Evolutionary conservation across 2,113 vertebrate species (phyloP), one percentile per base, ranked within the genome.

Genomic region (Pimephales promelas): DNA sequence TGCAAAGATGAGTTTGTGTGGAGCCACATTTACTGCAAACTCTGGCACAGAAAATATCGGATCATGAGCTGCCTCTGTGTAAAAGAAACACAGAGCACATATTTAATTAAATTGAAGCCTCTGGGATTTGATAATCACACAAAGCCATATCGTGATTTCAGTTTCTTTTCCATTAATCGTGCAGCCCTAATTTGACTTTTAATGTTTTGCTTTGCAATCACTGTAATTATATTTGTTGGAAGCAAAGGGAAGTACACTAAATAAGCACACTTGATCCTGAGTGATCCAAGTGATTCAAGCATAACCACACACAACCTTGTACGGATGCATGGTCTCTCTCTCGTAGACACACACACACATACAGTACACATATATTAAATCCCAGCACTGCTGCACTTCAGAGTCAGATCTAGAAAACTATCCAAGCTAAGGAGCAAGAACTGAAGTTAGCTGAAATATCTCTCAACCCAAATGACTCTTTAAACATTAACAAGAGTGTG

Each of bases 381-480:
- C 56, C 56, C 24, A 78, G 75, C 75, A 11, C 14, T 7, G 4
- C n/a, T 61, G 36, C 56, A 78, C 56, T 45, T n/a, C 74, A 28
- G n/a, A 61, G n/a, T 78, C 56, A 78, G 36, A 45, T 75, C 22
- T 22, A 62, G 52, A 70, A 83, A 87, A 84, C 81, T 36, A 83
- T 57, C 47, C 68, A 66, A 61, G 82, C 83, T 81, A 84, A 81
- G 62, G 66, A 59, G 70, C 66, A 52, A 73, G 45, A 62, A 49
- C 49, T 86, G 85, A 84, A 76, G 85, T 74, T 83, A 82, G 70
- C 49, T 76, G 72, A 84, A 87, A 84, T 81, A 81, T 82, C 82
- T 84, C 82, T 80, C 83, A 81, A 76, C 82, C 82, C 78, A 81
- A 87, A 87, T 77, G 86, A 84, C 86, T 84, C 77, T 83, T 87